Conservation (phyloP, 2,888 invertebrate species). For the Macrostomum cliftonense region DNA sequence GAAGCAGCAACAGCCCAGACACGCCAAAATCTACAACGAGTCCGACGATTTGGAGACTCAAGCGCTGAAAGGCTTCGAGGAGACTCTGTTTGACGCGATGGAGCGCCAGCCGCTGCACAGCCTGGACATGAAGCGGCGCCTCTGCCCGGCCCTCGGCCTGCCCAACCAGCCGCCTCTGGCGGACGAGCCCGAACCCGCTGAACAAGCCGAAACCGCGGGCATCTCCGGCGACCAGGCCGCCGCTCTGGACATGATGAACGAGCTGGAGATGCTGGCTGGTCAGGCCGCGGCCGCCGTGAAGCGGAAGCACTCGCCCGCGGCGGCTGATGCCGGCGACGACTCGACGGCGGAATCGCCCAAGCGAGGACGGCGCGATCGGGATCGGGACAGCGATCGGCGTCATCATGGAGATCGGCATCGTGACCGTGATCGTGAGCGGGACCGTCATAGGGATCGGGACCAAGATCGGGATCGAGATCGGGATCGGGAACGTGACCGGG, state of each 20-base stretch:
- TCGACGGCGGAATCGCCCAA: neutral
- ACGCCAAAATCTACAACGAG: too few relatives aligned
- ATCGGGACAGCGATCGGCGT: neutral
- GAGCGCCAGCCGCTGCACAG: slow-evolving; percentile 12
- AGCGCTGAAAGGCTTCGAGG: too few relatives aligned
- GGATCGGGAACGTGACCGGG: too few relatives aligned
- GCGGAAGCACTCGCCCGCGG: too few relatives aligned
- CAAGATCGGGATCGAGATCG: too few relatives aligned
- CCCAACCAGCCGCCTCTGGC: slow-evolving; percentile 33
- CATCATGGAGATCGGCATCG: too few relatives aligned
- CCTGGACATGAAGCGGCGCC: slow-evolving; percentile 28
- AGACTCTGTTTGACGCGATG: too few relatives aligned
- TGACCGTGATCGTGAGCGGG: neutral
- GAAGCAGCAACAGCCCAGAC: too few relatives aligned
- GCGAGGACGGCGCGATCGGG: neutral
- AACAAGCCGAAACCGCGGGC: too few relatives aligned
- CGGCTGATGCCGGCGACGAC: too few relatives aligned
- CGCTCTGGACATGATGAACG: neutral
- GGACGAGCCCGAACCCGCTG: neutral
- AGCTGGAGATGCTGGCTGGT: neutral
- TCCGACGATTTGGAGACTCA: too few relatives aligned
- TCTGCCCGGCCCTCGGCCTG: slow-evolving; percentile 36
- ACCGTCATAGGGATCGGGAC: neutral
- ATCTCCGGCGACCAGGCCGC: too few relatives aligned
- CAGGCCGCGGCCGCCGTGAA: neutral